Evolutionary conservation across 1,140 invertebrate species (phyloP), one percentile per base, ranked within the genome.

Genomic region (Penaeus chinensis): DNA sequence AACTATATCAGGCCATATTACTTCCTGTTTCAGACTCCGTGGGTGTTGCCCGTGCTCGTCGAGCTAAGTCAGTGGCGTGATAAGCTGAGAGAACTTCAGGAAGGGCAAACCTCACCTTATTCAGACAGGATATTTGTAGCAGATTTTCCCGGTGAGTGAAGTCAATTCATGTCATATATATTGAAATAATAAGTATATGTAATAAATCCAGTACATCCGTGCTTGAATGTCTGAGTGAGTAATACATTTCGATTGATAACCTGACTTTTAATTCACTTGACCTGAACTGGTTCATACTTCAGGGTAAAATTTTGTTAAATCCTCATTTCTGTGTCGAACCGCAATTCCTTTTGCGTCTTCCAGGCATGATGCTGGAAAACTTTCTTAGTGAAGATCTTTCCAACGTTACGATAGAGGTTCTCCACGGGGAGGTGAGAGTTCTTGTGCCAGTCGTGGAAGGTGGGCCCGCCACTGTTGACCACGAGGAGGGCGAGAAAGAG

Each of bases 331-430:
- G 5, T 32, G 32, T 37, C 18, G 11, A 5, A 54, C 42, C 20
- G 20, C 2, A 18, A 47, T 54, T 42, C 4, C 20, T 32, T 3
- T 81, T 22, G 3, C n/a, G 32, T 82, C 65, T 22, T 66, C 13
- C 66, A 84, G 82, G 82, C 32, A 65, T 84, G 42, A 84, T 71
- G 8, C 47, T 84, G n/a, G 82, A 84, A 54, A 84, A 76, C 60
- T 84, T 60, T 60, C 66, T 84, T 5, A 84, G 82, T 32, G 16
- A 69, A 27, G 82, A 84, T 27, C 22, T 84, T 54, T n/a, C 66
- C n/a, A 76, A 84, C 65, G 69, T 74, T 10, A 84, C 82, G 22
- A 66, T 84, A 54, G 82, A 84, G 82, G 69, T 84, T 22, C 47
- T 84, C n/a, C 47, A 84, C 7, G 82, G 82, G 24, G 42, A 74